Evolutionary conservation across 2,888 invertebrate species (phyloP).

Genomic region (Noctuana brunneofusca): DNA sequence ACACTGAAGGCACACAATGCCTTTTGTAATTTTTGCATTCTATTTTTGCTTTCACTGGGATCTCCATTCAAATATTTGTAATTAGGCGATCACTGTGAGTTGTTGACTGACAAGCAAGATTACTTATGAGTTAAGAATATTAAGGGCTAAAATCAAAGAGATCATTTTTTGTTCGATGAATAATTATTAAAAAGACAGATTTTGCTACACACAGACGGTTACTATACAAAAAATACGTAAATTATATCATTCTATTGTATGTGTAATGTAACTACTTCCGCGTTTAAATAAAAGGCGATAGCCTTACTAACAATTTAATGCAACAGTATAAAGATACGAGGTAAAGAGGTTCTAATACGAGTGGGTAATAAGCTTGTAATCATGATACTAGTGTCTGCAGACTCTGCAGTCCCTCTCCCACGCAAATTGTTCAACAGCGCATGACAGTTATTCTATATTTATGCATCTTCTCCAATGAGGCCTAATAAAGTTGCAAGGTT

Average conservation of each 20-base stretch:
- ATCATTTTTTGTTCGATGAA: too few relatives aligned
- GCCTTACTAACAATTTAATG: neutral
- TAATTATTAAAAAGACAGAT: too few relatives aligned
- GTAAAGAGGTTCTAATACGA: neutral
- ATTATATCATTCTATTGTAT: too few relatives aligned
- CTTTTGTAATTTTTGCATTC: neutral
- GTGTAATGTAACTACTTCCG: too few relatives aligned
- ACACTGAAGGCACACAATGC: neutral
- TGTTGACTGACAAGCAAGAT: neutral
- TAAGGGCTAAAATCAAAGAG: too few relatives aligned
- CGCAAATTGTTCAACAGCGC: conserved; percentile 24
- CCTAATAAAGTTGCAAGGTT: conserved; percentile 26
- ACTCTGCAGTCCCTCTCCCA: conserved; percentile 17
- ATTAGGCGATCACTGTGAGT: conserved; percentile 6
- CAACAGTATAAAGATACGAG: neutral
- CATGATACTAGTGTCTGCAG: conserved; percentile 1
- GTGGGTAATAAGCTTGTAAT: neutral
- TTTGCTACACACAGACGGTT: too few relatives aligned
- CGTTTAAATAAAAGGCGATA: too few relatives aligned
- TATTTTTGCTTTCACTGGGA: conserved; percentile 19
- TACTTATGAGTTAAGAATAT: too few relatives aligned
- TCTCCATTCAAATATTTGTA: conserved; percentile 7
- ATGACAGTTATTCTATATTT: conserved; percentile 31
- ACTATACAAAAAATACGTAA: too few relatives aligned
- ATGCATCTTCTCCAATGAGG: conserved; percentile 28